These are phyloP conservation scores for Spodoptera picta DNA, from an alignment of 2,888 invertebrate genomes.

Conservation along the genomic window DNA sequence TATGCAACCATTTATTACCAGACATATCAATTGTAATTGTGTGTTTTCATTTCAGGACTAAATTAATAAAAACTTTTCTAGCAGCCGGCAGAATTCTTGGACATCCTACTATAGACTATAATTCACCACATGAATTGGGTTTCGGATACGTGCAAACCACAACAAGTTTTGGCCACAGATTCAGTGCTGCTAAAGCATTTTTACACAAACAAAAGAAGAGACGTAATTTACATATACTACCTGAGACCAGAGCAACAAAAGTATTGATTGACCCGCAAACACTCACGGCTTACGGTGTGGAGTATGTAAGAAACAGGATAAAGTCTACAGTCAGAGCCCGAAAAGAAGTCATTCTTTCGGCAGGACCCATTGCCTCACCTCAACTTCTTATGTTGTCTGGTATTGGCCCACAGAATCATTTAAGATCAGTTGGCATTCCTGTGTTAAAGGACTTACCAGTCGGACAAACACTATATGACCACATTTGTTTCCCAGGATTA, in stretches of 20 bases:
- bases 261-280: constrained; percentile 90
- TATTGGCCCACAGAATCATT: constrained; percentile 87
- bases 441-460: constrained; percentile 91
- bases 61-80: constrained; percentile 85
- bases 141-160: constrained; percentile 91
- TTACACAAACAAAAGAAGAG: constrained; percentile 89
- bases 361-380: constrained; percentile 96
- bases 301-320: constrained; percentile 88
- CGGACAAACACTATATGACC: constrained; percentile 90
- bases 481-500: constrained; percentile 87
- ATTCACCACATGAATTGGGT: constrained; percentile 89
- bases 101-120: constrained; percentile 91
- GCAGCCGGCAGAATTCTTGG: constrained; percentile 91
- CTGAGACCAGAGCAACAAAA: constrained; percentile 90
- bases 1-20: not conserved
- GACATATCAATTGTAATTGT: not conserved
- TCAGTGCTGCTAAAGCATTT: constrained; percentile 91
- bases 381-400: constrained; percentile 97
- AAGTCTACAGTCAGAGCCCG: constrained; percentile 87
- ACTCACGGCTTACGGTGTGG: constrained; percentile 91
- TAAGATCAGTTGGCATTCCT: constrained; percentile 87
- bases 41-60: constrained; percentile 70
- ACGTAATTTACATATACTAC: constrained; percentile 91
- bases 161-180: constrained; percentile 88
- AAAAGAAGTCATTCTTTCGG: constrained; percentile 95